Evolutionary conservation across 2,113 vertebrate species (phyloP), one percentile per base, ranked within the genome.

Genomic region (Datnioides undecimradiatus): DNA sequence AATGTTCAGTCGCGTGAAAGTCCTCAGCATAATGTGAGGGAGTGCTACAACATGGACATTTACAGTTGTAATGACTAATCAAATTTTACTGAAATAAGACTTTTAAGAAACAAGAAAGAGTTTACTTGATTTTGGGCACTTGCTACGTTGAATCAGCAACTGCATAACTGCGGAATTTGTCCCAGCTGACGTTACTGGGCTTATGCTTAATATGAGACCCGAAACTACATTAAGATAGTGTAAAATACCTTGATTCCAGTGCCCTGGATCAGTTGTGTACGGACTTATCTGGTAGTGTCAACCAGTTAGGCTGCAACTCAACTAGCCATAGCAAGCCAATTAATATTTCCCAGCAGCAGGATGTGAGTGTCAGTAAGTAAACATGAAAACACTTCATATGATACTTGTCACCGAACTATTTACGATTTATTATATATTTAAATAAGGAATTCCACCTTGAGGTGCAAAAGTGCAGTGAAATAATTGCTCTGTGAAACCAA

Each of bases 351-450:
- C 51, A 25, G 2, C n/a, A 31, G 51, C 17, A n/a, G 14, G 6
- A n/a, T 51, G 31, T 52, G 23, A 38, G 65, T 10, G 31, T 33
- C 9, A n/a, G 40, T 29, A 23, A 66, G 29, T 49, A 49, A 25
- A 40, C 13, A 23, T 54, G 14, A 2, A 8, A 55, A 55, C 25
- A 69, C 17, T 40, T 40, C 1, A 54, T 7, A 29, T 54, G 25
- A 29, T 31, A 55, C 29, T 55, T 29, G 16, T 5, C 33, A 27
- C 5, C 16, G 5, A 69, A n/a, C 9, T 14, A 21, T 36, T 25
- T 34, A 45, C 46, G 41, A 46, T 66, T 46, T 66, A 45, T 65
- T 16, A 66, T 48, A 33, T 48, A 49, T 66, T 36, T 6, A 49
- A 66, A 49, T 5, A 23, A 63, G 38, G 59, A 46, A 33, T 12